Base-by-base conservation (phyloP, 2,113 vertebrate species). In the Eolophus roseicapilla region DNA sequence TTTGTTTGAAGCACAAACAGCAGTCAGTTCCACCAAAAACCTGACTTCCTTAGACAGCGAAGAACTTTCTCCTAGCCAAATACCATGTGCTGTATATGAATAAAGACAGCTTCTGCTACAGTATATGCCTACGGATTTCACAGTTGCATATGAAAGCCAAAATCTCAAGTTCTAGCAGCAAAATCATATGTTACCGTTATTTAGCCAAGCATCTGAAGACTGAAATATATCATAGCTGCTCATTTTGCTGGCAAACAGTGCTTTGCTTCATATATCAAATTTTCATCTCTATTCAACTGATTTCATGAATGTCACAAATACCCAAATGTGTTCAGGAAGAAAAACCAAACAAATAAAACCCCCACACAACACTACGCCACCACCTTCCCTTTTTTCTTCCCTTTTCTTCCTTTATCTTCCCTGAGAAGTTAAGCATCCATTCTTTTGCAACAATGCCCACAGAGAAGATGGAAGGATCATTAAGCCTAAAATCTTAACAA, bases 71-170 rank as follows among this genome's bases (percentile, higher is more conserved):
- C 55, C 29, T 68, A 95, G 92, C 68, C 83, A 94, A 94, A 85
- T 86, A 81, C 62, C 86, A 96, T 95, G 86, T 95, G 89, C 84
- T 96, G 82, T 86, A 95, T 93, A 89, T 71, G 93, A 92, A 92
- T 95, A 88, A 93, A 79, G 84, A 88, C 94, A 95, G 89, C 82
- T 94, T 95, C 93, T 96, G 94, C 90, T 93, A 84, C 77, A 90
- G 63, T 94, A 93, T 75, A 95, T 90, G 87, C 90, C 94, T 94
- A 86, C 95, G 95, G 91, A 96, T 95, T 95, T 97, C 94, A 97
- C 87, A 95, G 88, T 95, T 95, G 65, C 87, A 50, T 33, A 70
- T 81, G 85, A 91, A 57, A 33, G 94, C 96, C 96, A 95, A 96
- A 92, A 91, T 94, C 86, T 89, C 84, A 41, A 89, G 63, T 96